phyloP scores from a whole-genome alignment of 2,113 vertebrate species.

The Pogonocichla stellata region DNA sequence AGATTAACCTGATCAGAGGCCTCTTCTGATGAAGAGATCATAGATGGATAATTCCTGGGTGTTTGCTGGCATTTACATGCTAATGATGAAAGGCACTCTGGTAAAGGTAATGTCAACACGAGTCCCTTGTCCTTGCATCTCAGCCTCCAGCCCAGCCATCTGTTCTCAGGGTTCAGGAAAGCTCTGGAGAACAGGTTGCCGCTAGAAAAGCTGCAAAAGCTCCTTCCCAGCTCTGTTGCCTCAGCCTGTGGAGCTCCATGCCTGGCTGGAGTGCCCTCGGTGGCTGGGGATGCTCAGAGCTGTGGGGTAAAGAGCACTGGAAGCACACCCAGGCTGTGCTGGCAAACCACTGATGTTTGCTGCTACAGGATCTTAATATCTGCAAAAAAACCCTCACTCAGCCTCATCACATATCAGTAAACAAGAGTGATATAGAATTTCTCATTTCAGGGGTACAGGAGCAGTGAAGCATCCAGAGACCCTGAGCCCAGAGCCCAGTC shows the following conservation, averaged over 20 bases:
- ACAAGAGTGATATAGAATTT: background rate
- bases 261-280: background rate
- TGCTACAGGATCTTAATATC: background rate
- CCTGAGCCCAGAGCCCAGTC: background rate
- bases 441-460: background rate
- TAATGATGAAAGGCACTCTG: background rate
- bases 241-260: background rate
- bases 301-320: fast-evolving
- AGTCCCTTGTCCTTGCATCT: background rate
- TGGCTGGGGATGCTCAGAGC: background rate
- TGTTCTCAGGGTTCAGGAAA: background rate
- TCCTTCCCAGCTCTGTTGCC: background rate
- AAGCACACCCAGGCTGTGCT: fast-evolving
- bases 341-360: background rate
- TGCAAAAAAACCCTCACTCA: background rate
- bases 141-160: conserved; percentile 29
- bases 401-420: background rate
- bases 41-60: background rate
- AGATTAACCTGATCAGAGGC: conserved; percentile 40
- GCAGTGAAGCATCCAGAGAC: background rate
- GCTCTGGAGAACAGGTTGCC: background rate
- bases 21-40: conserved; percentile 37
- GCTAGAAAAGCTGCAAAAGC: background rate
- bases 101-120: conserved; percentile 5
- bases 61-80: background rate